Base-by-base conservation (phyloP, 1,140 invertebrate species). In the Neelides sp. region DNA sequence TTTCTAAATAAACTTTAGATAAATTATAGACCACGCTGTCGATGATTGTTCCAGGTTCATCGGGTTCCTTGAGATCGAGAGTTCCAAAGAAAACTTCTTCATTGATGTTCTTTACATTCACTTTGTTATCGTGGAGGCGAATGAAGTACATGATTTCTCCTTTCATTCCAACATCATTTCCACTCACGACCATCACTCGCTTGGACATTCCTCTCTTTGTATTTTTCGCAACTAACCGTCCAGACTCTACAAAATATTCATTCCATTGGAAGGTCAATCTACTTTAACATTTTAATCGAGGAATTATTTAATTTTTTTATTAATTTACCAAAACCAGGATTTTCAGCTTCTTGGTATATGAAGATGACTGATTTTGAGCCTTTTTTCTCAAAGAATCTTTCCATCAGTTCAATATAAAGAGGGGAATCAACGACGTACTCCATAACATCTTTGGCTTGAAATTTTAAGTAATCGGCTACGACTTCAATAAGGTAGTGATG, bases 371-470 rank as follows among this genome's bases (percentile, higher is more conserved):
- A 69, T 54, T 62, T 62, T 40, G 63, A 63, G 2, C 74, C 74
- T 19, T 64, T 66, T 48, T 69, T 65, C 2, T 63, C 57, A 17
- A 75, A 69, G 39, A 79, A 70, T 44, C 57, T 70, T 32, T 73
- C 72, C 28, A 83, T 63, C 28, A 73, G 62, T 23, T 76, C 67
- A 2, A 80, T 65, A 60, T 78, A 74, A 48, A 70, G 60, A 34
- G 75, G 72, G 39, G 71, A 71, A 63, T 83, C 80, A 24, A 72
- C 69, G 12, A 80, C 69, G 27, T 78, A 78, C 52, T 79, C 78
- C 61, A 80, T 67, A 0, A 82, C 66, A 50, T 74, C 70, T 74
- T 71, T 17, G 66, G 55, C 3, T 75, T 68, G 35, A 72, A 64
- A 55, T 75, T 71, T 39, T 49, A 20, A 65, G 56, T 75, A 70